phyloP scores from a whole-genome alignment of 2,888 invertebrate species.

The Odontocerum albicorne region DNA sequence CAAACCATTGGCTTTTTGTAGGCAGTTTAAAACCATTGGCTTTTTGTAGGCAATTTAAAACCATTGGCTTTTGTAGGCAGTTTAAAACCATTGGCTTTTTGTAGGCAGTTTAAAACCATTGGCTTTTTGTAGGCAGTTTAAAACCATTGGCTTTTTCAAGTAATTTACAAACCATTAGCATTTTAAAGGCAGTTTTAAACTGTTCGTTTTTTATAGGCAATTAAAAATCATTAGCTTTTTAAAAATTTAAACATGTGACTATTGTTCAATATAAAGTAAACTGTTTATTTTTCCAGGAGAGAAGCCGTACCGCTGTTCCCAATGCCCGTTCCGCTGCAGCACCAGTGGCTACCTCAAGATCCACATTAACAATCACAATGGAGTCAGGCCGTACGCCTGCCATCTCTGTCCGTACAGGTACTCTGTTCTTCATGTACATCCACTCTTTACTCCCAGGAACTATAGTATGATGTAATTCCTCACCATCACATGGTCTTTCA shows the following conservation, averaged over 20 bases:
- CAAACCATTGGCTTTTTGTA: too few relatives aligned
- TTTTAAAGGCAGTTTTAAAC: too few relatives aligned
- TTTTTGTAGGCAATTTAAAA: too few relatives aligned
- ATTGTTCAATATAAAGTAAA: not conserved
- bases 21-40: too few relatives aligned
- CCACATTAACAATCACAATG: constrained; percentile 29
- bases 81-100: too few relatives aligned
- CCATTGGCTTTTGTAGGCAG: too few relatives aligned
- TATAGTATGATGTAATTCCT: not conserved
- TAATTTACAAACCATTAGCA: too few relatives aligned
- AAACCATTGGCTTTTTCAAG: too few relatives aligned
- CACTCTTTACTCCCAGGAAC: not conserved
- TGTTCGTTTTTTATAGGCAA: not conserved
- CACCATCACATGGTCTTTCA: not conserved
- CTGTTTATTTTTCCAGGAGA: constrained; percentile 16
- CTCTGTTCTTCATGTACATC: too few relatives aligned
- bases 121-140: too few relatives aligned
- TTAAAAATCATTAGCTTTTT: not conserved
- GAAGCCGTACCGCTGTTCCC: constrained; percentile 26
- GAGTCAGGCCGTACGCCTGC: constrained; percentile 29
- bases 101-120: too few relatives aligned
- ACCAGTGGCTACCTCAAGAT: constrained; percentile 31
- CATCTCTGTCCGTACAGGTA: constrained; percentile 28
- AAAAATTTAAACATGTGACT: not conserved
- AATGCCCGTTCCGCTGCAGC: constrained; percentile 25